phyloP scores from a whole-genome alignment of 2,888 invertebrate genomes.

The Eupithecia subfuscata region DNA sequence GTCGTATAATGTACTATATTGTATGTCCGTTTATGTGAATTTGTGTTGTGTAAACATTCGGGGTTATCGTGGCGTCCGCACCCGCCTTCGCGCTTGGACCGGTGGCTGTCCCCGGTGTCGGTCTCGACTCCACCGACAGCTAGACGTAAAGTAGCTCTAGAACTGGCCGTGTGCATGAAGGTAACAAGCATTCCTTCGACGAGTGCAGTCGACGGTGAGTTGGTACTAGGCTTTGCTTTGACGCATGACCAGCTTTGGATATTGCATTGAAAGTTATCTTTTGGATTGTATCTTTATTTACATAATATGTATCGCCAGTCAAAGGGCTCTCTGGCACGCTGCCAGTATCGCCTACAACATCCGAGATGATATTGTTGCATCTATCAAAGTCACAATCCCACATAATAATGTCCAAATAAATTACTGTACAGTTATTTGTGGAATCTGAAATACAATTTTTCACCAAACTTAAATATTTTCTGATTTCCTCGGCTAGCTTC shows the following conservation, averaged over 20 bases:
- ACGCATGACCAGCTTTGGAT: conserved; percentile 44
- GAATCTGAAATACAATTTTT: conserved; percentile 29
- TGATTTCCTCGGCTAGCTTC: conserved; percentile 17
- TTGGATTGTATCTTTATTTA: conserved; percentile 36
- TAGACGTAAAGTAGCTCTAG: conserved; percentile 77
- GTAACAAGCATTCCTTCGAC: conserved; percentile 80
- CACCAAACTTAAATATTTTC: neutral
- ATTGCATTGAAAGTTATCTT: conserved; percentile 38
- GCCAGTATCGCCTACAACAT: conserved; percentile 51
- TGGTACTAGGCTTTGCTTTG: conserved; percentile 68
- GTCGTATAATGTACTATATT: conserved; percentile 75
- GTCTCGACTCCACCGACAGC: conserved; percentile 67
- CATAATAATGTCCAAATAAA: conserved; percentile 8
- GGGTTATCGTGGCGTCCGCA: conserved; percentile 78
- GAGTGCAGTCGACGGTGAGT: conserved; percentile 79
- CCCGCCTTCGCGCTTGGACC: conserved; percentile 76
- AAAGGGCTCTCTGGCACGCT: conserved; percentile 47
- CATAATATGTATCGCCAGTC: conserved; percentile 20
- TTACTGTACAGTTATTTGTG: conserved; percentile 29
- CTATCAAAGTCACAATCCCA: conserved; percentile 57
- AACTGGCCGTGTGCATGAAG: conserved; percentile 77
- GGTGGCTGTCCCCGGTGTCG: conserved; percentile 72
- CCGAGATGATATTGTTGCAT: conserved; percentile 53
- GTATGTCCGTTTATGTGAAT: conserved; percentile 83
- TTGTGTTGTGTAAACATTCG: conserved; percentile 80